phyloP scores from a whole-genome alignment of 23 tunicate species.

The Oikopleura vanhoeffeni region DNA sequence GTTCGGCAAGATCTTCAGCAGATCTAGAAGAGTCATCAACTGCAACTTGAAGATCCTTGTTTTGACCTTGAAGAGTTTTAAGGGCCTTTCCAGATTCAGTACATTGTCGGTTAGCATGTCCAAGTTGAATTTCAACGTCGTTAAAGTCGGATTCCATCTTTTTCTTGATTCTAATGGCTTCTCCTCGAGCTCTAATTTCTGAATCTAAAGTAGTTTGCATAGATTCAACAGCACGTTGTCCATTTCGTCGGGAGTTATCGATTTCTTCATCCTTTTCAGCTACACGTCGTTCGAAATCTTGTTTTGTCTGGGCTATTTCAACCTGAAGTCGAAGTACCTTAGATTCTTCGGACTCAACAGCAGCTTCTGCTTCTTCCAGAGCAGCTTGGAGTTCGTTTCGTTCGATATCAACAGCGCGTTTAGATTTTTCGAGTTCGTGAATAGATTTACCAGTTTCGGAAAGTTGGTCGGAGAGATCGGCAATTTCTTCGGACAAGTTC shows the following conservation, averaged over 20 bases:
- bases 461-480: background rate
- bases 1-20: background rate
- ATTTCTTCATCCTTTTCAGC: slow-evolving; percentile 92
- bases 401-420: background rate
- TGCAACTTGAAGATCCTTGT: slow-evolving; percentile 29
- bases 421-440: slow-evolving; percentile 4
- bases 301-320: background rate
- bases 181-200: slow-evolving; percentile 86
- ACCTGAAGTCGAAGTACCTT: background rate
- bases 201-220: slow-evolving; percentile 40
- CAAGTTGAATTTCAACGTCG: slow-evolving; percentile 71
- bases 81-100: slow-evolving; percentile 14
- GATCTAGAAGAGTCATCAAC: background rate
- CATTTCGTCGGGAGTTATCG: slow-evolving; percentile 28
- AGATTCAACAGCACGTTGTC: background rate
- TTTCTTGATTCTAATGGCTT: slow-evolving; percentile 78
- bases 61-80: slow-evolving; percentile 50
- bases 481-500: background rate
- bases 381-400: background rate
- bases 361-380: too few relatives aligned
- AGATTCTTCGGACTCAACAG: slow-evolving; percentile 3
- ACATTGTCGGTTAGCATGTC: slow-evolving; percentile 38
- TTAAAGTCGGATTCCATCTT: slow-evolving; percentile 60
- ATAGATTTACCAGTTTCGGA: background rate
- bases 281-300: background rate